Evolutionary conservation across 30 jellyfish, hydroid and myxozoan species (phyloP).

Genomic region (Aurelia aurita): DNA sequence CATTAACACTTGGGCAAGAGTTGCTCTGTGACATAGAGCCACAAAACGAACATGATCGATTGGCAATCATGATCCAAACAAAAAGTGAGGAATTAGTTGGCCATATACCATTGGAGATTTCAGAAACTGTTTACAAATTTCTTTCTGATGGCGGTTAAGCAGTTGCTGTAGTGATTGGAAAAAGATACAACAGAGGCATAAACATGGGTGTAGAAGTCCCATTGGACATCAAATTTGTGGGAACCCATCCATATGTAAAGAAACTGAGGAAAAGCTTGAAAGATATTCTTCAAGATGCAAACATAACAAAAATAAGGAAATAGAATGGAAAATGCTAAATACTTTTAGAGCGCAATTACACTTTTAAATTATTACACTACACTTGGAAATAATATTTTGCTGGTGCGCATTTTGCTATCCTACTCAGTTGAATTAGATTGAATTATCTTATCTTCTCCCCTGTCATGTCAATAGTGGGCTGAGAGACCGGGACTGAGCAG

Average conservation of each 20-base stretch:
- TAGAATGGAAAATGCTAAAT: neutral
- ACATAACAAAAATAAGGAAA: conserved; percentile 18
- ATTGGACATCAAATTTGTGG: conserved; percentile 40
- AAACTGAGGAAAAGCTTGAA: conserved; percentile 29
- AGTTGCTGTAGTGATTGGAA: conserved; percentile 53
- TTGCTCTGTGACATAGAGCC: conserved; percentile 41
- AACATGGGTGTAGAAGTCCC: conserved; percentile 56
- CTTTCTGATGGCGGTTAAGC: conserved; percentile 51
- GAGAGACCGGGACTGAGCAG: too few species aligned
- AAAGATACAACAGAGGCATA: conserved; percentile 41
- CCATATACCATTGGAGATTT: conserved; percentile 50
- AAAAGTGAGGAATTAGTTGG: conserved; percentile 21
- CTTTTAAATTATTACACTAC: too few species aligned
- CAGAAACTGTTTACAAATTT: conserved; percentile 18
- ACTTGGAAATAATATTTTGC: too few species aligned
- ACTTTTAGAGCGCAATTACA: too few species aligned
- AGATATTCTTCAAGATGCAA: conserved; percentile 28
- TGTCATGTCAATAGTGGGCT: too few species aligned
- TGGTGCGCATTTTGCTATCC: too few species aligned
- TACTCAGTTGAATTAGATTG: too few species aligned
- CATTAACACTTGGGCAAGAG: conserved; percentile 54
- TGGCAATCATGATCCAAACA: conserved; percentile 49
- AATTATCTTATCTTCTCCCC: too few species aligned
- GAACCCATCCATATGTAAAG: conserved; percentile 13
- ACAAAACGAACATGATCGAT: conserved; percentile 37